phyloP scores from a whole-genome alignment of 2,797 vertebrate genomes.

The Coregonus suidteri region DNA sequence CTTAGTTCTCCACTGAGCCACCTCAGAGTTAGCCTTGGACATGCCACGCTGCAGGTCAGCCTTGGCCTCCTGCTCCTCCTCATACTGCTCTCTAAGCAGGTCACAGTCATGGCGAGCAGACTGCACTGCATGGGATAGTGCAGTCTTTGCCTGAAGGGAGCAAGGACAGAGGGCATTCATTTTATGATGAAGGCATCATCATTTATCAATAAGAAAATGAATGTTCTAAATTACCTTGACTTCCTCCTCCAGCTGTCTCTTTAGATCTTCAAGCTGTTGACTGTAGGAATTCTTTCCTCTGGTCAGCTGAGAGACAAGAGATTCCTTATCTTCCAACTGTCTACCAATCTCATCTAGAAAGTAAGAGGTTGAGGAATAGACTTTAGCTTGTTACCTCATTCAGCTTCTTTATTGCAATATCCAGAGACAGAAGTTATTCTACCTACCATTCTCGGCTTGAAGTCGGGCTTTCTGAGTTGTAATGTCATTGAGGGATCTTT shows the following conservation, averaged over 20 bases:
- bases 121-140: constrained; percentile 41
- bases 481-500: constrained; percentile 74
- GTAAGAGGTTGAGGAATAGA: not conserved
- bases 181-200: not conserved
- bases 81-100: constrained; percentile 76
- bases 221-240: constrained; percentile 62
- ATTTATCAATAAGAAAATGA: not conserved
- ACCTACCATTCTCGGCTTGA: constrained; percentile 77
- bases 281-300: constrained; percentile 75
- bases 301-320: constrained; percentile 72
- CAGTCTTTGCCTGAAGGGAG: not conserved
- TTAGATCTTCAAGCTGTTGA: constrained; percentile 79
- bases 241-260: constrained; percentile 80
- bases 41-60: constrained; percentile 40
- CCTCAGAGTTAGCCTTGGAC: too few species aligned
- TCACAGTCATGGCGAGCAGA: constrained; percentile 63
- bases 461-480: constrained; percentile 73
- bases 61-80: constrained; percentile 81
- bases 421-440: not conserved
- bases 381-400: not conserved
- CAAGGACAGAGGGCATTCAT: not conserved
- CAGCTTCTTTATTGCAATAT: not conserved
- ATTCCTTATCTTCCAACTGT: constrained; percentile 79
- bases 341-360: constrained; percentile 71
- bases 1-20: too few species aligned